phyloP scores from a whole-genome alignment of 2,113 vertebrate genomes.

The Sciurus niger region DNA sequence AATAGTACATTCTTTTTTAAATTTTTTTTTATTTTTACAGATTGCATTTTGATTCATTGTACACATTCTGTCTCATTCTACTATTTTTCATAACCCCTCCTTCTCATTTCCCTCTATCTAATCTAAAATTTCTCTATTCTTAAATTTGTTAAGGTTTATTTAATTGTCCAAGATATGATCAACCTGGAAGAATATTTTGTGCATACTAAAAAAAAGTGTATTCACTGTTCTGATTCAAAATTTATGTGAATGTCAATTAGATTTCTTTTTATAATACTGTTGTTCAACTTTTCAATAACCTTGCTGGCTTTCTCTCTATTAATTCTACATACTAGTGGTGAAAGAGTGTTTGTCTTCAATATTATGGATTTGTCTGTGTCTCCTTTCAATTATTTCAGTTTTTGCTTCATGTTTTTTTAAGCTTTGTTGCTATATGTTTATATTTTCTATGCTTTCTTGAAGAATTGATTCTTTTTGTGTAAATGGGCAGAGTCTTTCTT shows the following conservation, averaged over 20 bases:
- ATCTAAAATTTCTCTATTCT: too few species aligned
- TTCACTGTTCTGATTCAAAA: not conserved
- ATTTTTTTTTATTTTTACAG: too few species aligned
- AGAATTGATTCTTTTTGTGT: not conserved
- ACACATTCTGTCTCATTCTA: too few species aligned
- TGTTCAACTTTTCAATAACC: not conserved
- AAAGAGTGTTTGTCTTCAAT: not conserved
- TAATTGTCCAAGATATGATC: not conserved
- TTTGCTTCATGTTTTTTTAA: slow-evolving; percentile 45
- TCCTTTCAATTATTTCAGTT: not conserved
- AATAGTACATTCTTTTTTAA: too few species aligned
- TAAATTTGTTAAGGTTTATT: not conserved
- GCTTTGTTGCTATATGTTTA: not conserved
- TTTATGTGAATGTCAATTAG: not conserved
- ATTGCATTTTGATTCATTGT: too few species aligned
- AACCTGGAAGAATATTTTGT: not conserved
- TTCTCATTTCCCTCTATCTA: too few species aligned
- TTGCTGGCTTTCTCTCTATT: not conserved
- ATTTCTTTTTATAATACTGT: not conserved
- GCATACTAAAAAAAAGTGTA: not conserved
- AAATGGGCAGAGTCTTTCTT: not conserved
- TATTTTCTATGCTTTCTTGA: not conserved
- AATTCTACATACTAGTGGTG: not conserved
- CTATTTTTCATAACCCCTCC: too few species aligned
- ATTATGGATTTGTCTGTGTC: not conserved